A percentile compares a stretch with the other conserved stretches of the same genome.
These are phyloP conservation scores for Equus przewalskii DNA, from an alignment of 2,113 vertebrate species.

Conservation along the genomic window DNA sequence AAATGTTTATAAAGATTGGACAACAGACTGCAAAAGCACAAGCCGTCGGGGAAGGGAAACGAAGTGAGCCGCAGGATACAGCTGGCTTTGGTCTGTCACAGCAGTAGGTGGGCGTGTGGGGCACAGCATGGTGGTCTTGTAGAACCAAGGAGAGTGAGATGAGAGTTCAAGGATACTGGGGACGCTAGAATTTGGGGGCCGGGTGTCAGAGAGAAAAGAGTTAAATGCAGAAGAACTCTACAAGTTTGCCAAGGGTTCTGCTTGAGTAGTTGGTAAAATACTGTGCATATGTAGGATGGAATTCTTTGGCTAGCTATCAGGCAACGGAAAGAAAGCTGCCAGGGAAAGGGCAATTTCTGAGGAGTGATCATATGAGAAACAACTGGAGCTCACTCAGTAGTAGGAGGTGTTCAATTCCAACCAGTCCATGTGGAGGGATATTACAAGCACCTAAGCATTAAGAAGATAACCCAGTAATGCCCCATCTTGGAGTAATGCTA, in stretches of 20 bases:
- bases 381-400: no score
- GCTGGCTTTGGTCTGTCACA: not conserved
- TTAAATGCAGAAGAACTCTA: not conserved
- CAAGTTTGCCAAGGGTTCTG: not conserved
- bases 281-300: not conserved
- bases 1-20: not conserved
- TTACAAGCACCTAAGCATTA: not conserved
- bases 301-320: no score
- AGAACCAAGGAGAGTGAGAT: not conserved
- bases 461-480: not conserved
- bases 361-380: no score
- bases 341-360: not conserved
- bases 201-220: not conserved
- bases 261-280: not conserved
- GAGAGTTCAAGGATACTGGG: not conserved
- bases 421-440: no score
- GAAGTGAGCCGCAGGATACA: not conserved
- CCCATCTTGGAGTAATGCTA: no score
- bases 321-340: no score
- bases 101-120: rapidly evolving
- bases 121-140: no score
- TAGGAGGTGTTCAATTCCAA: no score
- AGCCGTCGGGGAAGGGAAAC: not conserved
- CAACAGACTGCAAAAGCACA: not conserved
- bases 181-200: not conserved